Percentiles rank a stretch among this genome's conserved stretches.
Evolutionary conservation across 64 coral and sea anemone species (phyloP).

Genomic region (Cladopsammia gracilis): DNA sequence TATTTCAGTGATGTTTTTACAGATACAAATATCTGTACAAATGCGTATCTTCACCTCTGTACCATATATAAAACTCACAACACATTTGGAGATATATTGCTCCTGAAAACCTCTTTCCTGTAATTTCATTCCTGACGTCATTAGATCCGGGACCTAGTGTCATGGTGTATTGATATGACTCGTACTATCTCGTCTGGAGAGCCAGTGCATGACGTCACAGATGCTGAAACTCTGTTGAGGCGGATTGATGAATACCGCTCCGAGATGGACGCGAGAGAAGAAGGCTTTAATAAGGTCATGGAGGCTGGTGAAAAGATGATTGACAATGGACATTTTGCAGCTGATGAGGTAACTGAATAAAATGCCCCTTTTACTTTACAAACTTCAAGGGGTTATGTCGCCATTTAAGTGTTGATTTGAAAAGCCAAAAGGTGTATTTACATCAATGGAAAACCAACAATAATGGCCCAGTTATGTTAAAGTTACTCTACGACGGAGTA

Average conservation of each 20-base stretch:
- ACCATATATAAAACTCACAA: no score
- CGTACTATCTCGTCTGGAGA: slow-evolving; percentile 86
- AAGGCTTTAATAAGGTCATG: slow-evolving; percentile 81
- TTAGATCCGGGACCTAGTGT: slow-evolving; percentile 90
- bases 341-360: slow-evolving; percentile 75
- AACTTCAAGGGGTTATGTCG: no score
- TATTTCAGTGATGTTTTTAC: no score
- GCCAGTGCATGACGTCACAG: slow-evolving; percentile 78
- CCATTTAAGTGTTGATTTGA: no score
- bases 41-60: no score
- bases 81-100: no score
- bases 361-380: no score
- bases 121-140: neutral
- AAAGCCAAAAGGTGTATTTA: no score
- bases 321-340: slow-evolving; percentile 89
- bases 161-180: slow-evolving; percentile 94
- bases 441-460: no score
- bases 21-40: no score
- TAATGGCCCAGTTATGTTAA: no score
- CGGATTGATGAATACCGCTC: slow-evolving; percentile 86
- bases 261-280: slow-evolving; percentile 91
- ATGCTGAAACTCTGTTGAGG: slow-evolving; percentile 77
- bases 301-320: slow-evolving; percentile 95
- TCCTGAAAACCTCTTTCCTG: neutral
- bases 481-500: no score